Evolutionary conservation across 2,797 vertebrate genomes (phyloP).

Genomic region (Enteromius radiatus): DNA sequence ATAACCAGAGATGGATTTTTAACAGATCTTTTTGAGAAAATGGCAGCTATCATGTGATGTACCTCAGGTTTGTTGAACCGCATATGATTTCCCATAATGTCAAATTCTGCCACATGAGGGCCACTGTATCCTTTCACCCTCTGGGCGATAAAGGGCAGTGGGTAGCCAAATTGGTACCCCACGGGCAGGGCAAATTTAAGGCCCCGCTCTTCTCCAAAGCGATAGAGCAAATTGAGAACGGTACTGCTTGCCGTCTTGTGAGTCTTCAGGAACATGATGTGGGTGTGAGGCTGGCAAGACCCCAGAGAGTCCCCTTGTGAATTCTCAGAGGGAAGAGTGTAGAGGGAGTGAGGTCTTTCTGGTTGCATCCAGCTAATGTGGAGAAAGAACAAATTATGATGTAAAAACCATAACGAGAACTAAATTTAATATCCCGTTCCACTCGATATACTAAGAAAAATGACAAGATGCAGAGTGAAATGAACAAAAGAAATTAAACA

Average conservation of each 20-base stretch:
- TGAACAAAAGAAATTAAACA: not conserved
- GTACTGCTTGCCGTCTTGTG: conserved; percentile 96
- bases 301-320: conserved; percentile 73
- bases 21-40: not conserved
- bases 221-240: conserved; percentile 89
- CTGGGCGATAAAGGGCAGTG: conserved; percentile 83
- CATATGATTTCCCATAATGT: conserved; percentile 94
- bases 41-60: conserved; percentile 43
- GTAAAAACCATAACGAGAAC: not conserved
- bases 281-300: conserved; percentile 79
- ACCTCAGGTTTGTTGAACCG: conserved; percentile 89
- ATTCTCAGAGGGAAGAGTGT: conserved; percentile 68
- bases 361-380: conserved; percentile 70
- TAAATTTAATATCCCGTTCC: not conserved
- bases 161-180: conserved; percentile 91
- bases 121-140: conserved; percentile 85
- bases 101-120: conserved; percentile 73
- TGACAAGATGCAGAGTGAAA: not conserved
- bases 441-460: not conserved
- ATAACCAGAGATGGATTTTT: not conserved
- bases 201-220: conserved; percentile 82
- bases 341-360: conserved; percentile 69
- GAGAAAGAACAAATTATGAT: conserved; percentile 7
- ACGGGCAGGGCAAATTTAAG: conserved; percentile 87
- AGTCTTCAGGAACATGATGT: conserved; percentile 92